Evolutionary conservation across 2,888 invertebrate genomes (phyloP).

Genomic region (Calliopum simillimum): DNA sequence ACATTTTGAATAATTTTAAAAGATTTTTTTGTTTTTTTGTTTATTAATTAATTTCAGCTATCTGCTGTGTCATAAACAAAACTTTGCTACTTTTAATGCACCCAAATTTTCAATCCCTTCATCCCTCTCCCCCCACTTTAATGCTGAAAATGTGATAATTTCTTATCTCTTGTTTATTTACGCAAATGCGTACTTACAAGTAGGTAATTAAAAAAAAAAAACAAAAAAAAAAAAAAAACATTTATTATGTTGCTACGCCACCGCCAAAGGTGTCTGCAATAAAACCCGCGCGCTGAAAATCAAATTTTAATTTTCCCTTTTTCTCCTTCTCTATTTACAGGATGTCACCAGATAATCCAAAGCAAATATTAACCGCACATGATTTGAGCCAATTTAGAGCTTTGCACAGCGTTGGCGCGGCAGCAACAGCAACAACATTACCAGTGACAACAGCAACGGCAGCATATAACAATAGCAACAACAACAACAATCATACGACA

Average conservation of each 20-base stretch:
- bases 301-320: slow-evolving; percentile 16
- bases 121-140: no score
- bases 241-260: background rate
- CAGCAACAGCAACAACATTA: slow-evolving; percentile 44
- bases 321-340: slow-evolving; percentile 52
- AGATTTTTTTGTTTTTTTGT: no score
- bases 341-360: slow-evolving; percentile 66
- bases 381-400: slow-evolving; percentile 59
- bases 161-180: no score
- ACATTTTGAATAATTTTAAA: no score
- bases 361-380: slow-evolving; percentile 59
- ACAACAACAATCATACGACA: slow-evolving; percentile 31
- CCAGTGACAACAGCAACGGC: slow-evolving; percentile 42
- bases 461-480: slow-evolving; percentile 18
- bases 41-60: no score
- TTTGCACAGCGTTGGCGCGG: slow-evolving; percentile 53
- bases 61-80: no score
- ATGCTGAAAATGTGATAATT: no score
- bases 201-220: background rate
- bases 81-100: no score
- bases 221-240: background rate
- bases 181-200: background rate
- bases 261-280: background rate
- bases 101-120: no score
- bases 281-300: background rate